phyloP scores from a whole-genome alignment of 2,113 vertebrate species.

The Centropus unirufus region DNA sequence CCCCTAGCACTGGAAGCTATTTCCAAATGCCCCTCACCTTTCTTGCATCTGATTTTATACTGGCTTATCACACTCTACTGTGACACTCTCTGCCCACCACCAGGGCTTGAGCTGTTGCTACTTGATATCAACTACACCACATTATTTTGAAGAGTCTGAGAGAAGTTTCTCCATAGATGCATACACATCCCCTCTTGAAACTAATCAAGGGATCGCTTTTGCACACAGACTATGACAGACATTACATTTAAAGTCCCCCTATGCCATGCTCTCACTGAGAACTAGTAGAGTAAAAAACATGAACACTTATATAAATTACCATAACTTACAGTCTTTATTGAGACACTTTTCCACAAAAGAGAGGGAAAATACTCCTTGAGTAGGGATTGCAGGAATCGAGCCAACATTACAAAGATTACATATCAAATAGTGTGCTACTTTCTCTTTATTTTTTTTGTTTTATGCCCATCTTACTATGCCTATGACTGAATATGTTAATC shows the following conservation, averaged over 20 bases:
- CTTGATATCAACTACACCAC: not conserved
- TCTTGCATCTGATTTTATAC: not conserved
- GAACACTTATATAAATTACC: not conserved
- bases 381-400: not conserved
- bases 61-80: not conserved
- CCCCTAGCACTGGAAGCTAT: not conserved
- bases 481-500: slow-evolving; percentile 31
- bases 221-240: not conserved
- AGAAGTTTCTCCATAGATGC: not conserved
- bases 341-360: slow-evolving; percentile 16
- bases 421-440: slow-evolving; percentile 1
- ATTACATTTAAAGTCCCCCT: not conserved
- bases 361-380: not conserved
- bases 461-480: not conserved
- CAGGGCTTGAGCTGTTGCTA: not conserved
- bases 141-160: not conserved
- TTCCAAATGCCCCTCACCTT: not conserved
- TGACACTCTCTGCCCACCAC: accelerated
- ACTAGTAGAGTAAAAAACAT: not conserved
- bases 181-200: not conserved
- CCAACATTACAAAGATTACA: not conserved
- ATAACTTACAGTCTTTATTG: not conserved
- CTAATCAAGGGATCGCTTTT: not conserved
- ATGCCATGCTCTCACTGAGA: not conserved
- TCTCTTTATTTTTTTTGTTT: not conserved